These are phyloP conservation scores for Prochilodus magdalenae DNA, from an alignment of 2,113 vertebrate genomes.

Conservation along the genomic window DNA sequence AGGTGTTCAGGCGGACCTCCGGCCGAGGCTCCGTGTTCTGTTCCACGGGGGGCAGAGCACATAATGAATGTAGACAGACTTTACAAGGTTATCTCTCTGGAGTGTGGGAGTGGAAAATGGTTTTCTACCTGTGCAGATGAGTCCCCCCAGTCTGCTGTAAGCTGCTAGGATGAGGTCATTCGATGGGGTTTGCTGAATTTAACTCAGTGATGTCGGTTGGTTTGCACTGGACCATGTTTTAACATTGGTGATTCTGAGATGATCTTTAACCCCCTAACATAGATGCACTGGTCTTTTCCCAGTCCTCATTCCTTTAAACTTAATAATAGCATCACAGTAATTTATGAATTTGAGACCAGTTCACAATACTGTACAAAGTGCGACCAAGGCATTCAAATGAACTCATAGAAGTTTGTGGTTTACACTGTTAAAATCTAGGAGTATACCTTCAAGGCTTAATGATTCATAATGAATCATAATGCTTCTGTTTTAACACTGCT, in stretches of 20 bases:
- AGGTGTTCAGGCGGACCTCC: neutral
- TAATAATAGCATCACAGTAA: neutral
- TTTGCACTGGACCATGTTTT: constrained; percentile 11
- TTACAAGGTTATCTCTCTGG: constrained; percentile 44
- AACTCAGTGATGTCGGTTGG: neutral
- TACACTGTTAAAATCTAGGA: too few relatives aligned
- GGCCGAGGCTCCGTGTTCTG: neutral
- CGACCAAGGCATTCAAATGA: too few relatives aligned
- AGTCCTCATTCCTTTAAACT: too few relatives aligned
- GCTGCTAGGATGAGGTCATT: constrained; percentile 21
- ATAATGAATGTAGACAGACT: constrained; percentile 52
- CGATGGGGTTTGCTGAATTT: neutral
- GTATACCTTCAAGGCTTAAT: too few relatives aligned
- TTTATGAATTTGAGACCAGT: too few relatives aligned
- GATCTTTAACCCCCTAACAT: neutral
- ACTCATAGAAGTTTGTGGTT: too few relatives aligned
- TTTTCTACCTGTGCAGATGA: constrained; percentile 46
- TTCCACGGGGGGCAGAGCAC: constrained; percentile 4
- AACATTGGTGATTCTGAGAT: constrained; percentile 8
- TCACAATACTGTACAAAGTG: too few relatives aligned
- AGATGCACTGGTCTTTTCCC: neutral
- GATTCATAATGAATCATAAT: too few relatives aligned
- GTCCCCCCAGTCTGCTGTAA: constrained; percentile 28
- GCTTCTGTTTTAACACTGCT: too few relatives aligned
- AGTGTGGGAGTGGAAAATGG: constrained; percentile 43